Evolutionary conservation across 2,113 vertebrate species (phyloP), one percentile per base, ranked within the genome.

Genomic region (Pristiophorus japonicus): DNA sequence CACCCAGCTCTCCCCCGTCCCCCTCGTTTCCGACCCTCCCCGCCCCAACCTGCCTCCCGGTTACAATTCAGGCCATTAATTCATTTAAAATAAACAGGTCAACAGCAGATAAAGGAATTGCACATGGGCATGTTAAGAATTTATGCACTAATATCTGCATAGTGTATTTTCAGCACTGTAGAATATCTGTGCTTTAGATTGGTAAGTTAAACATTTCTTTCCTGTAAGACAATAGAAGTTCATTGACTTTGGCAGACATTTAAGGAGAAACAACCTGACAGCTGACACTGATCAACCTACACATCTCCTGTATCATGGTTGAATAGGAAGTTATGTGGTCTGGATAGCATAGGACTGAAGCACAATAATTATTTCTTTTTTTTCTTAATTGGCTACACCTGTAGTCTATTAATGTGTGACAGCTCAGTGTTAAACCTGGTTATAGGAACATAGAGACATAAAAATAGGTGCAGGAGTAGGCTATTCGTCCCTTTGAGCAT

Each of bases 371-470:
- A n/a, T n/a, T n/a, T n/a, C n/a, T 27, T 87, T 27, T 75, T 84
- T 87, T 87, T 87, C 42, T 87, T 87, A 47, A 87, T 87, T 87
- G 45, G 45, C 45, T 51, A 87, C 84, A 87, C 84, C 45, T 51
- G 45, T 45, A 87, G 22, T 87, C 42, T 51, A 87, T 87, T 51
- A 62, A 90, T 90, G 30, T 90, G 55, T n/a, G 51, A 90, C 59
- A 62, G 87, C 27, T 90, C 30, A 90, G 34, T 34, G 27, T 62
- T 62, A 90, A 90, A 59, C 55, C 55, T 90, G 55, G 87, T 62
- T n/a, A n/a, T n/a, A n/a, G n/a, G n/a, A n/a, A n/a, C n/a, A n/a
- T n/a, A n/a, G n/a, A n/a, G n/a, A n/a, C n/a, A n/a, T n/a, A n/a
- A n/a, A n/a, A n/a, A n/a, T n/a, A n/a, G n/a, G n/a, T n/a, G n/a